These are phyloP conservation scores for Monochamus alternatus DNA, from an alignment of 2,888 invertebrate genomes.

Conservation along the genomic window DNA sequence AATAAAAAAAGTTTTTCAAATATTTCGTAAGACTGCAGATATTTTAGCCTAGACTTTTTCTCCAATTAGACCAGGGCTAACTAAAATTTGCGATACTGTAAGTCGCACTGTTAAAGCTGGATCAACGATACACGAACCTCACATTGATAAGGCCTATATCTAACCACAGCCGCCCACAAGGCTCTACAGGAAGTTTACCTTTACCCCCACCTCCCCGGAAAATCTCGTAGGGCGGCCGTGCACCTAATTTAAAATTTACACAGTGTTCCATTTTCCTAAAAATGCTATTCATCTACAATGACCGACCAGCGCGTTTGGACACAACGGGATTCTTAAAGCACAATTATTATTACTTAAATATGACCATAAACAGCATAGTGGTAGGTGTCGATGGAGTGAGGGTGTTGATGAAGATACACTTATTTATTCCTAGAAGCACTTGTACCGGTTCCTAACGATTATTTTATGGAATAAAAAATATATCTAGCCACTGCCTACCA, in stretches of 20 bases:
- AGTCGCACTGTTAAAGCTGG: conserved; percentile 6
- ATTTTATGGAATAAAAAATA: conserved; percentile 32
- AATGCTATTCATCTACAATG: conserved; percentile 50
- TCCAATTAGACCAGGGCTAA: background rate
- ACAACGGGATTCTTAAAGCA: conserved; percentile 56
- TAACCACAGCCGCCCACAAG: conserved; percentile 20
- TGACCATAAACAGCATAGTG: conserved; percentile 49
- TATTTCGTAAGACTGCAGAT: too few species aligned
- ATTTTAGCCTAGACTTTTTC: too few species aligned
- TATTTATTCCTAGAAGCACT: conserved; percentile 52
- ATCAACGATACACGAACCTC: conserved; percentile 35
- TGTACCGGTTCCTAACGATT: conserved; percentile 50
- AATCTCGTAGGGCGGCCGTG: background rate
- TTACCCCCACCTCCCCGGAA: background rate
- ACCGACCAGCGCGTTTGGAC: conserved; percentile 53
- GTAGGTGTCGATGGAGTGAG: conserved; percentile 38
- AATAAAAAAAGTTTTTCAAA: too few species aligned
- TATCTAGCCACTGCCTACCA: background rate
- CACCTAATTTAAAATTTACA: conserved; percentile 56
- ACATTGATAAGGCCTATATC: conserved; percentile 55
- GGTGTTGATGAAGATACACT: conserved; percentile 43
- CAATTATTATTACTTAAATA: conserved; percentile 55
- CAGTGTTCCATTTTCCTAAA: conserved; percentile 55
- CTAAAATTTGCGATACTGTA: background rate
- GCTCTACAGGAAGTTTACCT: background rate